Evolutionary conservation across 2,888 invertebrate genomes (phyloP).

Genomic region (Labia minor): DNA sequence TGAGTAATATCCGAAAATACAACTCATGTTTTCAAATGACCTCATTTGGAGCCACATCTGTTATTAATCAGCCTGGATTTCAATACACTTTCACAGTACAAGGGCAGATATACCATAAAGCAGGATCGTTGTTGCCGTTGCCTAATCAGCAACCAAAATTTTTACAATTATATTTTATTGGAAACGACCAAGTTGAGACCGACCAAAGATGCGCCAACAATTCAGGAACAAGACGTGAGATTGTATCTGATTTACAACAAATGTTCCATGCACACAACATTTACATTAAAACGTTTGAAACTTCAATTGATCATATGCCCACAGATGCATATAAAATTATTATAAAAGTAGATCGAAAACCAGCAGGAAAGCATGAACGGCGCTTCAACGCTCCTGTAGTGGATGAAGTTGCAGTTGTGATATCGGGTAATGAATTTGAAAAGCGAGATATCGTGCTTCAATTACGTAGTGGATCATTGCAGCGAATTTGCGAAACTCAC

Average conservation of each 20-base stretch:
- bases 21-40: constrained; percentile 15
- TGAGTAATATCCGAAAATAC: constrained; percentile 14
- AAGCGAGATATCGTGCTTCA: constrained; percentile 19
- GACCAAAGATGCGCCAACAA: not conserved
- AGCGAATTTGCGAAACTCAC: constrained; percentile 16
- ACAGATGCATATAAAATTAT: constrained; percentile 16
- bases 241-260: not conserved
- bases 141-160: constrained; percentile 14
- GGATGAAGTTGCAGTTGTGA: constrained; percentile 17
- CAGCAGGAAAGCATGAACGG: not conserved
- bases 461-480: constrained; percentile 20
- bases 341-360: not conserved
- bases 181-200: not conserved
- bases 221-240: not conserved
- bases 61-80: constrained; percentile 14
- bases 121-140: constrained; percentile 16
- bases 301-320: constrained; percentile 15
- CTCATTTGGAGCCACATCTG: not conserved
- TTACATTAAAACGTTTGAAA: not conserved
- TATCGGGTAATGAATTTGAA: constrained; percentile 18
- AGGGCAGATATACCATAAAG: not conserved
- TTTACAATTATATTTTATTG: constrained; percentile 18
- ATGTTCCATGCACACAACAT: not conserved
- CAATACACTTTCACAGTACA: not conserved
- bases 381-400: constrained; percentile 17